Conservation (phyloP, 2,113 vertebrate genomes). For the Microcebus ravelobensis region DNA sequence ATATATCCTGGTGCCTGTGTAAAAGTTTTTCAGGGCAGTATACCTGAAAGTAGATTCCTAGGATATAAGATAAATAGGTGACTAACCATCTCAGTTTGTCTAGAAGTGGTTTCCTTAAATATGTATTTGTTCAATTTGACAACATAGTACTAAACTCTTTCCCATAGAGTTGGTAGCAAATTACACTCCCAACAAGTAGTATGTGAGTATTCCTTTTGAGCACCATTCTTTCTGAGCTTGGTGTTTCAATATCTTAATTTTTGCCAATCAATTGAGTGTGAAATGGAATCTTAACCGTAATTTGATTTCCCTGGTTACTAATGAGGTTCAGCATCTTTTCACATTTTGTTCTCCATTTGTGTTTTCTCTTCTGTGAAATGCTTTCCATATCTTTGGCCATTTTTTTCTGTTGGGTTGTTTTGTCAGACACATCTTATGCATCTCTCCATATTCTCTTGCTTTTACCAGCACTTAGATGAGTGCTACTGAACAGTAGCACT, state of each 20-base stretch:
- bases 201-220: background rate
- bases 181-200: background rate
- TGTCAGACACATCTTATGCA: background rate
- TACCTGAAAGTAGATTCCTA: background rate
- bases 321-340: constrained; percentile 21
- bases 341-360: constrained; percentile 16
- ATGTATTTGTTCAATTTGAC: background rate
- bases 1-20: background rate
- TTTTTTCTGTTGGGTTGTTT: background rate
- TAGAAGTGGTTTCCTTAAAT: background rate
- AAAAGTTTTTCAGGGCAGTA: background rate
- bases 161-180: background rate
- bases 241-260: constrained; percentile 27
- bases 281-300: constrained; percentile 29
- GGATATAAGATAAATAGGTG: background rate
- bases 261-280: constrained; percentile 35
- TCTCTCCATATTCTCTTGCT: background rate
- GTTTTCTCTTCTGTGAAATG: constrained; percentile 48
- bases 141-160: background rate
- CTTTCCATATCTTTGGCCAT: background rate
- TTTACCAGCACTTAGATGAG: background rate
- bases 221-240: background rate
- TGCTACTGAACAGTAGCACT: background rate
- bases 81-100: background rate
- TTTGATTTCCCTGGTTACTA: constrained; percentile 55